These are phyloP conservation scores for Nomia melanderi DNA, from an alignment of 1,140 invertebrate genomes.

Conservation along the genomic window DNA sequence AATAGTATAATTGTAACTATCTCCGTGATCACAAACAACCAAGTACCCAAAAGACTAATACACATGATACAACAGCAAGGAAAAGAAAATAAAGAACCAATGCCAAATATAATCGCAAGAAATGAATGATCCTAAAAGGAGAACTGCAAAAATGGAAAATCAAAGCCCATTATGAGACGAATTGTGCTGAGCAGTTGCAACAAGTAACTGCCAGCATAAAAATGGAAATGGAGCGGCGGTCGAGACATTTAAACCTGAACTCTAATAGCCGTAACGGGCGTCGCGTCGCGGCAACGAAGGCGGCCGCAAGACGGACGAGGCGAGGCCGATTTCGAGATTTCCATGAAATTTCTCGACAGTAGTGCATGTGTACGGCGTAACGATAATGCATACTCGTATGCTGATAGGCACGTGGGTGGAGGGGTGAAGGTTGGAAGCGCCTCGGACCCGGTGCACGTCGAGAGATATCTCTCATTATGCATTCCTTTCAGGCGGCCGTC, in stretches of 20 bases:
- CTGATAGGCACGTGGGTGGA: conserved; percentile 65
- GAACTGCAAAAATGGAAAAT: no score
- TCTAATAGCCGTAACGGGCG: background rate
- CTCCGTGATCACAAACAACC: no score
- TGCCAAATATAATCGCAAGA: no score
- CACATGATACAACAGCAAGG: no score
- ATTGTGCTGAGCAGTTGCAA: no score
- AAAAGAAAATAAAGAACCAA: no score
- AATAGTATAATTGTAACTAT: no score
- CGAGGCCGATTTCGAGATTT: conserved; percentile 52
- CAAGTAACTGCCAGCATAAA: background rate
- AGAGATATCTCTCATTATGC: conserved; percentile 69
- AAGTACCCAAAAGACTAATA: no score
- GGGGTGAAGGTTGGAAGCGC: conserved; percentile 44
- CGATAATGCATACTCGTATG: conserved; percentile 66
- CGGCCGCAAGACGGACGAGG: background rate
- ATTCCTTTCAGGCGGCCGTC: conserved; percentile 70
- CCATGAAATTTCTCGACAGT: conserved; percentile 63
- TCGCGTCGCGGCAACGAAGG: background rate
- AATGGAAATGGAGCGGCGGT: background rate
- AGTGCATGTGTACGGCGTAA: conserved; percentile 50
- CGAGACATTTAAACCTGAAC: background rate
- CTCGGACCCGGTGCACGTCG: conserved; percentile 61
- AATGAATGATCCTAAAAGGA: no score
- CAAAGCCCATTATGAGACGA: no score